Evolutionary conservation across 2,888 invertebrate genomes (phyloP), one percentile per base, ranked within the genome.

Genomic region (Netelia inedita): DNA sequence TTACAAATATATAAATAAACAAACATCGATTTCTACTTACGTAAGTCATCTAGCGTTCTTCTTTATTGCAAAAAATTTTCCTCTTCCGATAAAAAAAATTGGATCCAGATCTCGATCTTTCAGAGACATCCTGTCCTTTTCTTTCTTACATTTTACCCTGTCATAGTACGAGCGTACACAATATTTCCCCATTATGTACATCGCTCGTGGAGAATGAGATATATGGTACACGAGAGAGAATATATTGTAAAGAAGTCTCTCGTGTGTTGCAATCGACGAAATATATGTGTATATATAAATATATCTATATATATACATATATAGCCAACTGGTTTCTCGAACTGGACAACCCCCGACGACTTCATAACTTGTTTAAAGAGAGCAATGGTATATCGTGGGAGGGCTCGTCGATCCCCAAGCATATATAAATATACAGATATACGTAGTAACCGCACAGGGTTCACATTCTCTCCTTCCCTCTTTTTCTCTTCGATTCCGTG

Each of bases 321-420:
- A 89, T 88, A 87, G 87, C 87, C 91, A 88, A 91, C 90, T 89
- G 89, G 90, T 90, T 90, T 82, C 87, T 83, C 88, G 88, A 89
- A 87, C 89, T 85, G 84, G 85, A 88, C 86, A 84, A 85, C 76
- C 71, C 82, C 90, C 88, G 89, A 91, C 92, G 90, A 91, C 91
- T 92, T 92, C 91, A 92, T 92, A 92, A 92, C 90, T 92, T 89
- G 83, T 88, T 74, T 86, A 82, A 80, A 86, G 87, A 88, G 82
- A 71, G 75, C 74, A 82, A 76, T 66, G 75, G 72, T 71, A 90
- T 91, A 90, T 90, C 91, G 91, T 90, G 90, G 91, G 91, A 92
- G 91, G 91, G 89, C 90, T 81, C 79, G 66, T 78, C 71, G 57
- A 68, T 76, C 68, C 68, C 66, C 43, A 46, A 43, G 16, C 57